Base-by-base conservation (phyloP, 2,113 vertebrate genomes). In the Opisthocomus hoazin region DNA sequence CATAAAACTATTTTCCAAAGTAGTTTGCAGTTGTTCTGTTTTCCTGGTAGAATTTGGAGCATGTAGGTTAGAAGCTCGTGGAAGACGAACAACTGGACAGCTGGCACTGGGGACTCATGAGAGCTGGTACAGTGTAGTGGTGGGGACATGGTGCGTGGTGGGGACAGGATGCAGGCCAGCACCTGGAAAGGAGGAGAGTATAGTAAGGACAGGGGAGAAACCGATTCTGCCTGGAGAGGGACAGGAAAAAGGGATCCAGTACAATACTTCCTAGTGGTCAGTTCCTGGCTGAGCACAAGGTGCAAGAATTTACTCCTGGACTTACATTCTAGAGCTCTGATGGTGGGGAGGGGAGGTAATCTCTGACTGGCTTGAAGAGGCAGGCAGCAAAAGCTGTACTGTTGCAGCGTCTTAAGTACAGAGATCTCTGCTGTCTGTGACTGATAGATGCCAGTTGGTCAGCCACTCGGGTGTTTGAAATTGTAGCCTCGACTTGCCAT, bases 181-280 rank as follows among this genome's bases (percentile, higher is more conserved):
- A 3, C 26, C 73, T 84, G 73, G 64, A 26, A 15, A 68, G 56
- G 32, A 37, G 37, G 27, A 84, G 32, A n/a, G 32, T 74, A 2
- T n/a, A 34, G 21, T 57, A 46, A 34, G 37, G 17, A 12, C 57
- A 66, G 60, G 23, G 21, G 24, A 70, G 17, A 58, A 77, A 37
- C 46, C 37, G 32, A 29, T 58, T 7, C 29, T 73, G 14, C 30
- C n/a, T 89, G 68, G 58, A 22, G n/a, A 26, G 29, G 43, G 36
- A n/a, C 29, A 39, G 43, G 7, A 51, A 71, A 64, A 79, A 66
- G 7, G 32, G 29, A 64, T 43, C 18, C 57, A 39, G 57, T 64
- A 17, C 26, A 32, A 1, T 34, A 45, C 2, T 1, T 43, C 17
- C 10, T 11, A 3, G 46, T 46, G 30, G 24, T 84, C 4, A 1